Conservation (phyloP, 2,113 vertebrate species). For the Sclerurus mexicanus region DNA sequence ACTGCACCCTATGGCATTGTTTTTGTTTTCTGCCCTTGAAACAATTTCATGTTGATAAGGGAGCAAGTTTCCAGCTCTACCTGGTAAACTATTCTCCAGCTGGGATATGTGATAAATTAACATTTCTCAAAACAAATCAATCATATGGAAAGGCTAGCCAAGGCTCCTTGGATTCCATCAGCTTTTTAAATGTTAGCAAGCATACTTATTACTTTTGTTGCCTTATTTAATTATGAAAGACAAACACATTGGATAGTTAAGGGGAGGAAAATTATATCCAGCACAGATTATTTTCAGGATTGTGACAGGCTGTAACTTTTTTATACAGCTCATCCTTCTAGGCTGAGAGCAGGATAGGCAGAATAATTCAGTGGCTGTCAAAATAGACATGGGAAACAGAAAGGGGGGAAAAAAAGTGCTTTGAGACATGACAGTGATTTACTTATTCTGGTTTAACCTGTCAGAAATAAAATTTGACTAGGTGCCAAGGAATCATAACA, state of each 20-base stretch:
- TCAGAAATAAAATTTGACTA: conserved; percentile 23
- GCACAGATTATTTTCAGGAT: not conserved
- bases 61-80: not conserved
- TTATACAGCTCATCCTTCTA: not conserved
- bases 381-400: not conserved
- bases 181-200: not conserved
- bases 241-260: not conserved
- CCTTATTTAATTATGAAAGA: not conserved
- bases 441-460: not conserved
- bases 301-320: not conserved
- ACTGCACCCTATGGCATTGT: not conserved
- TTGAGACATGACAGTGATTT: conserved; percentile 25
- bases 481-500: not conserved
- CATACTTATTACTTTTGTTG: not conserved
- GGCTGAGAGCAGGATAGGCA: not conserved
- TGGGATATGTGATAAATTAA: not conserved
- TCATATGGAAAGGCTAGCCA: not conserved
- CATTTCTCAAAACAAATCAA: not conserved
- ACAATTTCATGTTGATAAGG: not conserved
- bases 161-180: not conserved
- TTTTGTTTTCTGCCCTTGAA: conserved; percentile 1
- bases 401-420: not conserved
- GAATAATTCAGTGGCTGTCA: conserved; percentile 25
- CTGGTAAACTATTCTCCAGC: not conserved
- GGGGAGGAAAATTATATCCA: not conserved